phyloP scores from a whole-genome alignment of 2,888 invertebrate species.

The Cantharis lateralis region DNA sequence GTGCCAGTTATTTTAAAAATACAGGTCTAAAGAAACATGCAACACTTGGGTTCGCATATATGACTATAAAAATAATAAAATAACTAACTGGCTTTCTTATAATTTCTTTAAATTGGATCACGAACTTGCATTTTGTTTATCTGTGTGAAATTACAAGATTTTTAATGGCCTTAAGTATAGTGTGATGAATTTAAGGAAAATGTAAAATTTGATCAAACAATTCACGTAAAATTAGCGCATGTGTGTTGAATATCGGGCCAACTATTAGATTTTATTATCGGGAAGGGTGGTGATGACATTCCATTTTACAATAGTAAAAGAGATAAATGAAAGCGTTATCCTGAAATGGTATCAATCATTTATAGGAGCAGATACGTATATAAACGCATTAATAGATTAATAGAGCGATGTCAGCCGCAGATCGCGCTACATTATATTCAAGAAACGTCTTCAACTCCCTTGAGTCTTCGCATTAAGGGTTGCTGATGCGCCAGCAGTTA shows the following conservation, averaged over 20 bases:
- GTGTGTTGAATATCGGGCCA: not conserved
- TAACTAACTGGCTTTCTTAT: conserved; percentile 35
- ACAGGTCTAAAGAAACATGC: conserved; percentile 38
- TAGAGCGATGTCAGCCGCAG: conserved; percentile 41
- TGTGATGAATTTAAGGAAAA: not conserved
- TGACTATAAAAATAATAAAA: conserved; percentile 39
- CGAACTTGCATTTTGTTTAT: conserved; percentile 37
- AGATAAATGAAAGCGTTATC: conserved; percentile 6
- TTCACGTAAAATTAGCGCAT: not conserved
- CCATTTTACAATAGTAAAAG: conserved; percentile 10
- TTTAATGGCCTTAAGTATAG: not conserved
- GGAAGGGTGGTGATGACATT: not conserved
- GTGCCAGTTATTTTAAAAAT: conserved; percentile 42
- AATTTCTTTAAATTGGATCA: conserved; percentile 38
- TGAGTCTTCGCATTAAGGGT: conserved; percentile 42
- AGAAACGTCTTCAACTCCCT: conserved; percentile 40
- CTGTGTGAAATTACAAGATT: conserved; percentile 27
- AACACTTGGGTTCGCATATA: conserved; percentile 30
- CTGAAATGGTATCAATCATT: not conserved
- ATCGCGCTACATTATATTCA: conserved; percentile 40
- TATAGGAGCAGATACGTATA: conserved; percentile 11
- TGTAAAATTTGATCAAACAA: not conserved
- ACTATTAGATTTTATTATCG: not conserved
- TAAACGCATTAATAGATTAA: conserved; percentile 45
- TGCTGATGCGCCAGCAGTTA: conserved; percentile 47